phyloP scores from a whole-genome alignment of 1,140 invertebrate species.

The Magallana angulata region DNA sequence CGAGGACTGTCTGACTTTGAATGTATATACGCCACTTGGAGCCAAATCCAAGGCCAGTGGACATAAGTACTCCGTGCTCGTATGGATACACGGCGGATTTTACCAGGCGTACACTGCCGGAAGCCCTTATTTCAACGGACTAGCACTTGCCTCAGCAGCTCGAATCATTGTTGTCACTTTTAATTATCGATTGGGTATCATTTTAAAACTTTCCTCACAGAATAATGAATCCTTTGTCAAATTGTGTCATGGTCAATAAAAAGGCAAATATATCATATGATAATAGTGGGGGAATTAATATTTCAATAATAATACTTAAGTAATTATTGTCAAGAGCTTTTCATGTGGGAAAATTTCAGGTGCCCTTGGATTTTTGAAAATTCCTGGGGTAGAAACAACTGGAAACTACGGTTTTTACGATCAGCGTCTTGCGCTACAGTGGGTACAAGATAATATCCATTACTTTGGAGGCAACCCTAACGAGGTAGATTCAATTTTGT shows the following conservation, averaged over 20 bases:
- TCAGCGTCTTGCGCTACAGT: slow-evolving; percentile 60
- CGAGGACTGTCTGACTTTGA: neutral
- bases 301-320: no score
- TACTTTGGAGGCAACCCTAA: slow-evolving; percentile 67
- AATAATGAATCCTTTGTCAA: no score
- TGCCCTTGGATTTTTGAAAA: neutral
- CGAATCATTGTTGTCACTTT: slow-evolving; percentile 90
- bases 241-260: no score
- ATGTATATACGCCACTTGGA: neutral
- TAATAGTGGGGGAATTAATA: no score
- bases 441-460: slow-evolving; percentile 63
- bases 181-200: slow-evolving; percentile 92
- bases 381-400: slow-evolving; percentile 22
- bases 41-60: neutral
- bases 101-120: slow-evolving; percentile 25
- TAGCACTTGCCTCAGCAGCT: slow-evolving; percentile 82
- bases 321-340: no score
- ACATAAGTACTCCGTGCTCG: neutral
- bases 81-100: slow-evolving; percentile 12
- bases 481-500: neutral
- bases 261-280: no score
- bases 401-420: slow-evolving; percentile 69
- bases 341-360: neutral
- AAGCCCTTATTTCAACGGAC: slow-evolving; percentile 17
- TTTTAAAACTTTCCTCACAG: neutral